Evolutionary conservation across 2,888 invertebrate genomes (phyloP), one percentile per base, ranked within the genome.

Genomic region (Keiferia lycopersicella): DNA sequence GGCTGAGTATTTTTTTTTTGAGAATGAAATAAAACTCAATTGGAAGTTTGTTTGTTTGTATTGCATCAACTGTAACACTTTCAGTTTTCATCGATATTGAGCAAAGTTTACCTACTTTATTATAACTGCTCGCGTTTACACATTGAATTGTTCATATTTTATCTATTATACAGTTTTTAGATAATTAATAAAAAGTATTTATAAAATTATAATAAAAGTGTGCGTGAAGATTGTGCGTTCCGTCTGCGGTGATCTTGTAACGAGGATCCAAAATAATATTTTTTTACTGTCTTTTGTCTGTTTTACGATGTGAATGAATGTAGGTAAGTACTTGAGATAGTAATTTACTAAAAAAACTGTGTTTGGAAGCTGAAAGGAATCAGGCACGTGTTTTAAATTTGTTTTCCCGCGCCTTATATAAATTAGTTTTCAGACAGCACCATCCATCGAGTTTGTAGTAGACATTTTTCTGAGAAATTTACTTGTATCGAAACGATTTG

Each of bases 71-170:
- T 91, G 90, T 91, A 91, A 91, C 91, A 90, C 86, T 86, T 89
- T 90, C 89, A 88, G 88, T 90, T 88, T 88, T 89, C 88, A 80
- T 91, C 87, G 87, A 82, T 90, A 88, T 91, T 91, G 91, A 91
- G 91, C 91, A 91, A 91, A 88, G 88, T 87, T 90, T 88, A 88
- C 89, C 91, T 91, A 91, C 91, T 88, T 91, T 91, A 91, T 90
- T 88, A 90, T 86, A 90, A 88, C 82, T 87, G 89, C 85, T 80
- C 74, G 76, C 80, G 71, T 69, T 73, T 71, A 68, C 75, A 75
- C 82, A 80, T 74, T 78, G 78, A 86, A 87, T 84, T 81, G 79
- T 81, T 80, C 74, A 73, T 76, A 73, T 56, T 45, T 51, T 30
- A 30, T n/a, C 4, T n/a, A n/a, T n/a, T n/a, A n/a, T n/a, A 50